Percentiles rank a stretch among this genome's conserved stretches.
These are phyloP conservation scores for Lepidocolaptes lacrymiger DNA, from an alignment of 2,797 vertebrate species.

Conservation along the genomic window DNA sequence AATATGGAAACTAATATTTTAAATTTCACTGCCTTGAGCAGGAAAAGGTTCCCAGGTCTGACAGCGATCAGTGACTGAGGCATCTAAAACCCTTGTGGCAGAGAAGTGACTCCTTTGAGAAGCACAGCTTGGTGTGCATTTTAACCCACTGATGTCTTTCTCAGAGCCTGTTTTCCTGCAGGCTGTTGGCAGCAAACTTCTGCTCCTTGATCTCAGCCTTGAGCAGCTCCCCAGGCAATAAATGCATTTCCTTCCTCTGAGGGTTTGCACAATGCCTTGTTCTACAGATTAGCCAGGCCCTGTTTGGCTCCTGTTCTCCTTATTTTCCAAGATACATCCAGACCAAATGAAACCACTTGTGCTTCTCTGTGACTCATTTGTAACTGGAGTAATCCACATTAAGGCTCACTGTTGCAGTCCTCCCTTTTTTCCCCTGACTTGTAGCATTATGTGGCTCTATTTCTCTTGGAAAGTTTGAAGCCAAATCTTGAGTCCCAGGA, in stretches of 20 bases:
- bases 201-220: not conserved
- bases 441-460: not conserved
- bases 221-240: not conserved
- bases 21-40: not conserved
- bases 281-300: not conserved
- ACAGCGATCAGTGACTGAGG: not conserved
- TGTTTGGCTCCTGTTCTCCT: not conserved
- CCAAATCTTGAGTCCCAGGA: not conserved
- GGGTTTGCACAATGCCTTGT: not conserved
- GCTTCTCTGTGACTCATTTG: not conserved
- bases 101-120: not conserved
- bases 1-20: too few species aligned
- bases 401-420: rapidly evolving
- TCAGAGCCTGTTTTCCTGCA: not conserved
- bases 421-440: not conserved
- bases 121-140: not conserved
- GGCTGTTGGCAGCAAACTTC: not conserved
- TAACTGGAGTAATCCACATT: not conserved
- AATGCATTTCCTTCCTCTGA: not conserved
- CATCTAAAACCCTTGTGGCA: not conserved
- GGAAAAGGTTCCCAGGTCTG: rapidly evolving
- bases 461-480: not conserved
- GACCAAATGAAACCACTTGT: not conserved
- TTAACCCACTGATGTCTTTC: not conserved
- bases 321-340: not conserved